Base-by-base conservation (phyloP, 1,140 invertebrate genomes). In the Maniola jurtina region DNA sequence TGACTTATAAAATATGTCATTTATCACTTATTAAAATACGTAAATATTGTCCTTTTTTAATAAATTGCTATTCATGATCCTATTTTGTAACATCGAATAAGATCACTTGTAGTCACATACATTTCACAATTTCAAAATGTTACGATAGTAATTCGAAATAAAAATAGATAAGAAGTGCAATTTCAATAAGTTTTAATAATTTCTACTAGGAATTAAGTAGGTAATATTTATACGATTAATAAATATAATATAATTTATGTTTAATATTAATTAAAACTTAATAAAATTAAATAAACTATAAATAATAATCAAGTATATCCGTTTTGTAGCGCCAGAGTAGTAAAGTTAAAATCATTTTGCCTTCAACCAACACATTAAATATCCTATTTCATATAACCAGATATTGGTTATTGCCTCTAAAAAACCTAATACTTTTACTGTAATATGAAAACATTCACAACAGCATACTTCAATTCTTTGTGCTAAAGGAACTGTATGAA, bases 41-140 rank as follows among this genome's bases (percentile, higher is more conserved):
- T 61, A 61, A 50, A 61, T 61, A 61, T 61, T 61, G 59, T 61
- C 33, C 15, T 8, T 16, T 61, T 61, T 61, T n/a, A 33, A 50
- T 35, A 10, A 35, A 36, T 35, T 61, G 34, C 11, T 14, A 14
- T 48, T 14, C 13, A 14, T 48, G n/a, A 14, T 14, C 13, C 10
- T 40, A 40, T 11, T 7, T 1, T 7, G 7, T 11, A 40, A 40
- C 38, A 40, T 40, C 38, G 6, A 9, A 25, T 25, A 25, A 25
- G 25, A 25, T 25, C 25, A 25, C 25, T 9, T 40, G 6, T 40
- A 40, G 6, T 7, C 10, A n/a, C n/a, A 40, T 11, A 11, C 10
- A 40, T 40, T 40, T 40, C 38, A 11, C 7, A 40, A 40, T 9
- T 40, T 38, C 2, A 7, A 40, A 9, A 11, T 40, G 38, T 40